These are phyloP conservation scores for Drosophila kambysellisi DNA, from an alignment of 2,888 invertebrate species.

Conservation along the genomic window DNA sequence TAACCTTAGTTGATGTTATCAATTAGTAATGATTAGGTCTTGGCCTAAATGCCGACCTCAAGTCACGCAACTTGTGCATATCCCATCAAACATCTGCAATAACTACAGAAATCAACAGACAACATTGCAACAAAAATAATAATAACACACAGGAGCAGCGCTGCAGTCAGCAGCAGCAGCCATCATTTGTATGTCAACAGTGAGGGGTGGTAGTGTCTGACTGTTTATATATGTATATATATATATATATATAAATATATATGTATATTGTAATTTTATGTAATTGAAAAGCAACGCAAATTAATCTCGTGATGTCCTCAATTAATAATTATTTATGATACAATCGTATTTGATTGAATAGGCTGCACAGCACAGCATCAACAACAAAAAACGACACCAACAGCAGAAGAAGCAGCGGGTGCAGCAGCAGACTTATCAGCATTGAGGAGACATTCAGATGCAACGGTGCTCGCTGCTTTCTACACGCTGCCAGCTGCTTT, in stretches of 20 bases:
- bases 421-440: conserved; percentile 32
- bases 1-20: conserved; percentile 59
- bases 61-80: background rate
- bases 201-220: background rate
- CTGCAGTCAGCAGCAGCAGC: conserved; percentile 32
- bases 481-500: conserved; percentile 22
- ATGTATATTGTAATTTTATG: conserved; percentile 61
- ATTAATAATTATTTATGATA: conserved; percentile 48
- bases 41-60: conserved; percentile 26
- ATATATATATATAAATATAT: conserved; percentile 1
- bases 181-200: conserved; percentile 56
- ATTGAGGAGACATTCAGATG: background rate
- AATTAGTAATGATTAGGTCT: conserved; percentile 57
- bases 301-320: conserved; percentile 65
- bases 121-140: conserved; percentile 31
- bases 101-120: conserved; percentile 5
- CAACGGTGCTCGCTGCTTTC: conserved; percentile 10
- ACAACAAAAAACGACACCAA: background rate
- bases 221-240: background rate
- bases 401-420: conserved; percentile 1
- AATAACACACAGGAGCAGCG: conserved; percentile 33
- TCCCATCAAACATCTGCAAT: background rate
- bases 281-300: conserved; percentile 65
- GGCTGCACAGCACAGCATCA: background rate
- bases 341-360: conserved; percentile 28